Base-by-base conservation (phyloP, 2,797 vertebrate species). In the Ibycter americanus region DNA sequence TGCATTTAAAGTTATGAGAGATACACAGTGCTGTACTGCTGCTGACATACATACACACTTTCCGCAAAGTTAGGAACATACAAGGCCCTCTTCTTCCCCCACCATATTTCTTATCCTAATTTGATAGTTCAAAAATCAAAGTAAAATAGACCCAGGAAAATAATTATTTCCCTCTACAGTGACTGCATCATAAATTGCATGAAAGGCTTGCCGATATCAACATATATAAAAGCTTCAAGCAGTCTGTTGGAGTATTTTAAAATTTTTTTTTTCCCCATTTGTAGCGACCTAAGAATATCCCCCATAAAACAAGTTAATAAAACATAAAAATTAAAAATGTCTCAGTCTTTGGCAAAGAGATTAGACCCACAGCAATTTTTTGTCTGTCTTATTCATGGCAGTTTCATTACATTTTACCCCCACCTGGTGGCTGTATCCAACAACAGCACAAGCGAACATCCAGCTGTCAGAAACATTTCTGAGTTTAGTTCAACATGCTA, bases 371-470 rank as follows among this genome's bases (percentile, higher is more conserved):
- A 34, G 29, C 32, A 71, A 49, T 31, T 72, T 42, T 22, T 40
- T 6, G 17, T 31, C 42, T 32, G 32, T 36, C n/a, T 18, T 25
- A 31, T 5, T 23, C 42, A 1, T 4, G 14, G 8, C 40, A 31
- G 36, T 97, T 97, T 92, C 58, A 54, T 94, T 97, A 90, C 93
- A 6, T 94, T 98, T 94, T 98, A 97, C 87, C 83, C 65, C 98
- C 98, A 98, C 83, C 98, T 98, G 95, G 96, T 97, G 98, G 98
- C 10, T 54, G 78, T 20, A 84, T 8, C 46, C 42, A 82, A 78
- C 42, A 95, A 77, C 56, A 91, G 83, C 96, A 92, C 40, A 65
- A 87, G 29, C 1, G 16, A 92, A 25, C 34, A 56, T 3, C 9
- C 4, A 46, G 12, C 32, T 63, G 31, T 7, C 54, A 54, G n/a